Conservation (phyloP, 2,888 invertebrate species). For the Hermaeophaga mercurialis region DNA sequence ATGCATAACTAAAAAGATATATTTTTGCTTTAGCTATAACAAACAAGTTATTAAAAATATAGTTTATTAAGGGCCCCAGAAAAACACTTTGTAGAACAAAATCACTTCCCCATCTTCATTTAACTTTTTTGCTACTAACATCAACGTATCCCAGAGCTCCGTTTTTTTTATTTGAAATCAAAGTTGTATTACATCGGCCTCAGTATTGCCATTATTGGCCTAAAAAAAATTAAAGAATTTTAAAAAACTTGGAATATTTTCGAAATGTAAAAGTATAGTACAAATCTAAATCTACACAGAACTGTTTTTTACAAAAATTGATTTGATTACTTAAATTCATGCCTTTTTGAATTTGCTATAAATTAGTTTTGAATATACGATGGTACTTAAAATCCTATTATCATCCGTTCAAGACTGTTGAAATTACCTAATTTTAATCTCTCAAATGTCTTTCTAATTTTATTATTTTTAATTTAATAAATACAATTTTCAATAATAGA, state of each 20-base stretch:
- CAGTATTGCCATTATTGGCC: conserved; percentile 11
- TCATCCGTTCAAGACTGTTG: no score
- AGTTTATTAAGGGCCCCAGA: neutral
- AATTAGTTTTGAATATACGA: no score
- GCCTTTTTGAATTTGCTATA: no score
- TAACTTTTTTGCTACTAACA: neutral
- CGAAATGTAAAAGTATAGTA: neutral
- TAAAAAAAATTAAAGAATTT: conserved; percentile 14
- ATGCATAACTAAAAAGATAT: conserved; percentile 1
- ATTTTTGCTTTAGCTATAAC: neutral
- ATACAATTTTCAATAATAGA: no score
- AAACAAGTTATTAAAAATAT: neutral
- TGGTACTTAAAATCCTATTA: no score
- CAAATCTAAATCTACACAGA: no score
- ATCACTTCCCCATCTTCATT: conserved; percentile 5
- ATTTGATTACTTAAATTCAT: no score
- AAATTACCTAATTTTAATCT: no score
- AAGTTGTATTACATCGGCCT: conserved; percentile 11
- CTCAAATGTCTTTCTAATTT: no score
- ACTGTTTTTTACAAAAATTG: no score
- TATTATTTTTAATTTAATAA: no score
- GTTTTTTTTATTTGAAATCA: conserved; percentile 1
- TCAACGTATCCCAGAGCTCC: neutral
- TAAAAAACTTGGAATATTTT: neutral
- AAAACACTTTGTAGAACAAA: neutral